Conservation (phyloP, 2,888 invertebrate species). For the Actias luna region DNA sequence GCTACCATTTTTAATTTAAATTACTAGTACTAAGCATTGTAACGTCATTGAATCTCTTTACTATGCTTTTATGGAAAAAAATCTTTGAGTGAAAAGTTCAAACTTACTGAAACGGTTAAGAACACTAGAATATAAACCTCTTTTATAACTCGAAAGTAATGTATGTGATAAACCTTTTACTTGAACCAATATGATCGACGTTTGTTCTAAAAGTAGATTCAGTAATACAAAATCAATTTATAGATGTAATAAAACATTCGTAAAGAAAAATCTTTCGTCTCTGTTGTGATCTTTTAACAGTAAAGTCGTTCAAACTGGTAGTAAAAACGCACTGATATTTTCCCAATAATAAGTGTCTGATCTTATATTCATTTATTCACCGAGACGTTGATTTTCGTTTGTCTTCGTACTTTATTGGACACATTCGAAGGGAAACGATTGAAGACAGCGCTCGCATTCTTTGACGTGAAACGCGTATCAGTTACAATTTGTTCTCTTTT, state of each 20-base stretch:
- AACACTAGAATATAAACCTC: not conserved
- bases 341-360: not conserved
- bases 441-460: not conserved
- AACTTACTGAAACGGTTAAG: not conserved
- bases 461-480: constrained; percentile 3
- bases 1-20: too few relatives aligned
- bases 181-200: not conserved
- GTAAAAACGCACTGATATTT: not conserved
- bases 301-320: not conserved
- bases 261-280: not conserved
- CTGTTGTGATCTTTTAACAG: not conserved
- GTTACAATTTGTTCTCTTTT: not conserved
- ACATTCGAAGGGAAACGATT: constrained; percentile 1
- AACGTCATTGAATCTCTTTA: too few relatives aligned
- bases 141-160: not conserved
- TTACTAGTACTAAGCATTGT: too few relatives aligned
- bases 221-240: not conserved
- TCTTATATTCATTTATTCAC: constrained; percentile 6
- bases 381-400: constrained; percentile 10
- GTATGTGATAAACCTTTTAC: not conserved
- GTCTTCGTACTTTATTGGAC: constrained; percentile 4
- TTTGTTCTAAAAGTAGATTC: not conserved
- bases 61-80: too few relatives aligned
- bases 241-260: not conserved
- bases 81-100: not conserved